Evolutionary conservation across 2,797 vertebrate species (phyloP).

Genomic region (Tolypeutes matacus): DNA sequence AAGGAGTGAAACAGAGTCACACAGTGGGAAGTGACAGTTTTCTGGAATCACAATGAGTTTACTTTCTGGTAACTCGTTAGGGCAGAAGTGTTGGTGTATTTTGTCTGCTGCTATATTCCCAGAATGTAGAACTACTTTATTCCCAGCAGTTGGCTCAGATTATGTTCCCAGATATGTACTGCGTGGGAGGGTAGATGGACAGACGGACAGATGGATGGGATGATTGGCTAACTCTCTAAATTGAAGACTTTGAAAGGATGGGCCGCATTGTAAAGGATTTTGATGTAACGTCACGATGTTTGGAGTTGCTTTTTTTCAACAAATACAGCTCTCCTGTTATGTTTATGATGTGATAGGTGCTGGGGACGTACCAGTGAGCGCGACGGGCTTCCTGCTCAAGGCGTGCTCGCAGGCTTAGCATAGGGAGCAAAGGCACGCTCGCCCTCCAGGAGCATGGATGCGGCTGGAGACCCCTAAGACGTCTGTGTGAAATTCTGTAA

Average conservation of each 20-base stretch:
- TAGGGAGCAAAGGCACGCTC: neutral
- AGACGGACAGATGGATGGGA: no score
- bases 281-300: neutral
- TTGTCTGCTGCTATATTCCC: neutral
- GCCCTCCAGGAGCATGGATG: neutral
- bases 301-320: neutral
- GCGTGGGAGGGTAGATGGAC: no score
- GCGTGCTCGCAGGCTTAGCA: neutral
- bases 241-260: neutral
- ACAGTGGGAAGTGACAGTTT: neutral
- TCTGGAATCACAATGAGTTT: neutral
- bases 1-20: neutral
- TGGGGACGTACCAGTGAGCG: no score
- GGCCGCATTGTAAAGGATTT: neutral
- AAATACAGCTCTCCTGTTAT: neutral
- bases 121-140: neutral
- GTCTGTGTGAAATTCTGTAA: neutral
- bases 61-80: neutral
- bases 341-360: neutral
- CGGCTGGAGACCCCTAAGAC: neutral
- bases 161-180: neutral
- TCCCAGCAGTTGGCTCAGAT: neutral
- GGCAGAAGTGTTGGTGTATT: neutral
- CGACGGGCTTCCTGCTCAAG: no score
- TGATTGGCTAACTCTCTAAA: neutral